Base-by-base conservation (phyloP, 1,140 invertebrate genomes). In the Kradibia gibbosae region DNA sequence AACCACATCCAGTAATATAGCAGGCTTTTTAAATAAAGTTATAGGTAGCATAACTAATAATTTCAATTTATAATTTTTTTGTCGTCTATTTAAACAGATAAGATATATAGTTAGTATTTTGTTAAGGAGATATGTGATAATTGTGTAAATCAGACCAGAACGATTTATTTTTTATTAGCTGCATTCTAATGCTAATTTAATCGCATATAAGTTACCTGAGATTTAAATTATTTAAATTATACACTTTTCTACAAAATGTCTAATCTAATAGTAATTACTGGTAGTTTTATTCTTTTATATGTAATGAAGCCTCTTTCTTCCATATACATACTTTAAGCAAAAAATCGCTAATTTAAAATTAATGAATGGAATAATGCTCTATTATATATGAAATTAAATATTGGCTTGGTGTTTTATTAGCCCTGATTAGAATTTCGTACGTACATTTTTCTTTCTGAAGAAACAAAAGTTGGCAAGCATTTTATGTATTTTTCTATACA, bases 191-290 rank as follows among this genome's bases (percentile, higher is more conserved):
- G 60, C 28, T 28, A 62, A 62, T 62, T 1, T 17, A 4, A 2
- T 62, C 28, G 31, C 28, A 1, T 36, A 62, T 31, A 31, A 60
- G 25, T 60, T 60, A 60, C 8, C 31, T 60, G 25, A 34, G 36
- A 65, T 67, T 67, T n/a, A 67, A 39, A 67, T 67, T n/a, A 39
- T 67, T 39, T 39, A n/a, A 67, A 67, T 67, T 22, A 67, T 67
- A n/a, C n/a, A 34, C 34, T 39, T 67, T 65, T 8, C 28, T 62
- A 36, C 15, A 65, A 65, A 36, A 36, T 36, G 15, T 65, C 28
- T 65, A 65, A 67, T 67, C 34, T 39, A 39, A 39, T n/a, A 67
- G 20, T 39, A 39, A 67, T 39, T 22, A n/a, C 17, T 25, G 20
- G 31, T 20, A 36, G 17, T 65, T 34, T 65, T 36, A 36, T 65